A percentile compares a stretch with the other conserved stretches of the same genome.
These are phyloP conservation scores for Nipponia nippon DNA, from an alignment of 2,113 vertebrate genomes.

Conservation along the genomic window DNA sequence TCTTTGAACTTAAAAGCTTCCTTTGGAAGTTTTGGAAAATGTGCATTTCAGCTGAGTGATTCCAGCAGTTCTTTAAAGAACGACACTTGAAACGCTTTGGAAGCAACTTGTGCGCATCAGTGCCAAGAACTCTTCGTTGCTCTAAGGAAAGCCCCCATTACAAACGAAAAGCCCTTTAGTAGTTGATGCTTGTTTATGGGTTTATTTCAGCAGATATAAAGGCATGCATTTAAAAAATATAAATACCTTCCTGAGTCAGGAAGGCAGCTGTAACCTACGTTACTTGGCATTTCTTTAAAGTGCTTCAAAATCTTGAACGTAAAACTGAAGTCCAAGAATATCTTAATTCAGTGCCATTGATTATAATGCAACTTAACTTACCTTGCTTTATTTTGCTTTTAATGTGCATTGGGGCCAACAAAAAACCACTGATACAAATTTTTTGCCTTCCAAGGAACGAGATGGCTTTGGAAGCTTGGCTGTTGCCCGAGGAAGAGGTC, in stretches of 20 bases:
- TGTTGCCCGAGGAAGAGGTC: slow-evolving; percentile 75
- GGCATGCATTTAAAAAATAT: not conserved
- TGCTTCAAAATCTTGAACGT: not conserved
- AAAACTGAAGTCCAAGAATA: not conserved
- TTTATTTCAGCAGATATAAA: not conserved
- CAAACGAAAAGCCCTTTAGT: not conserved
- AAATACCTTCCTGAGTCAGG: slow-evolving; percentile 17
- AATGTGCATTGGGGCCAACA: not conserved
- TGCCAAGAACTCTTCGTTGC: not conserved
- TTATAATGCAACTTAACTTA: not conserved
- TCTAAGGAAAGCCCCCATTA: not conserved
- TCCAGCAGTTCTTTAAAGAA: not conserved
- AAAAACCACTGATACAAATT: not conserved
- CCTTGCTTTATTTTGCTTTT: not conserved
- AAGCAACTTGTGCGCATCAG: not conserved
- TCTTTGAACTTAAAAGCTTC: slow-evolving; percentile 8
- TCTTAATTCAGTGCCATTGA: not conserved
- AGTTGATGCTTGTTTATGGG: not conserved
- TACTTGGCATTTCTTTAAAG: not conserved
- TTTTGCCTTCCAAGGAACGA: slow-evolving; percentile 80
- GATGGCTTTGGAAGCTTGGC: slow-evolving; percentile 88
- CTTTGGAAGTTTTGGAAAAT: not conserved
- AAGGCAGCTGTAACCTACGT: not conserved
- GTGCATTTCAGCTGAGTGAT: slow-evolving; percentile 3
- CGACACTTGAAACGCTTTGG: not conserved